Evolutionary conservation across 2,888 invertebrate species (phyloP), one percentile per base, ranked within the genome.

Genomic region (Meloe dianella): DNA sequence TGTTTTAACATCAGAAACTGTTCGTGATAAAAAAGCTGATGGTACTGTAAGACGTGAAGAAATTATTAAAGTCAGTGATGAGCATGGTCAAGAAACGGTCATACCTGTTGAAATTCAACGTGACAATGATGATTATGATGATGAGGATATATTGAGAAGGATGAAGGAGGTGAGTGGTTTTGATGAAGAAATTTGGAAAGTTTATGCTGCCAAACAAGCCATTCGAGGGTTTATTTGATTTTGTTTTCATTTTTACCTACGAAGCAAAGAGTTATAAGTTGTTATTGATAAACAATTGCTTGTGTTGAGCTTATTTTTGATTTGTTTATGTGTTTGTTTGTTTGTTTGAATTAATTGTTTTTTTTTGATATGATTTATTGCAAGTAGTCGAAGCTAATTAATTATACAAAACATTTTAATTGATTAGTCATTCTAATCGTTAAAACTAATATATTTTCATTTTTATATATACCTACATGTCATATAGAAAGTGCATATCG

Each of bases 181-280:
- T 71, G 78, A 77, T 65, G 82, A 81, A 64, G 81, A 77, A 63
- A 81, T 84, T 73, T 87, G 87, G 86, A 85, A 83, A 73, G 85
- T 82, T 75, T 87, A 86, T 74, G 85, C 87, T 74, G 86, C 87
- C 74, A 87, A 87, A 75, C 87, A 87, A 79, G 87, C 88, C 69
- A 85, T 88, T 77, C 87, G 87, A 82, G 85, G 87, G 70, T 87
- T 87, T 79, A 82, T 88, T 74, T 86, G 78, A 78, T 68, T 70
- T 70, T 63, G 17, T 29, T 29, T 27, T 32, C 2, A 17, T 27
- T 10, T 24, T 29, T 30, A 29, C n/a, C 27, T 14, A 20, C 3
- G 9, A 27, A 57, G 29, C 29, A 24, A 24, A 30, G 29, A 10
- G 57, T 30, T 29, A 57, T 14, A 29, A 6, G 7, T 27, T 30